Conservation (phyloP, 1,140 invertebrate species). For the Aculops lycopersici region DNA sequence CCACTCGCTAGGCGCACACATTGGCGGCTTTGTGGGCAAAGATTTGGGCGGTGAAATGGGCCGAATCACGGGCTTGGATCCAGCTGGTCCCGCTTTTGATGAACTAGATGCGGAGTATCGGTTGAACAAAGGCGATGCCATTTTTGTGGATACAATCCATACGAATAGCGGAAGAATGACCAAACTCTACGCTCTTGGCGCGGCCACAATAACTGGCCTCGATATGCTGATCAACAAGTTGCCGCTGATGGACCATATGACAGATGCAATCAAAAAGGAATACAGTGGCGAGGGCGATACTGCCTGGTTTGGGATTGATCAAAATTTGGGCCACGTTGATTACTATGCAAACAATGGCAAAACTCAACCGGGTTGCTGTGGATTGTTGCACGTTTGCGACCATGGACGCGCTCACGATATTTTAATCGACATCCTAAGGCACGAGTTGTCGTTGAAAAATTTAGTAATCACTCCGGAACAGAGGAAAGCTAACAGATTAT, state of each 20-base stretch:
- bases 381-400: too few species aligned
- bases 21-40: slow-evolving; percentile 9
- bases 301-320: slow-evolving; percentile 1
- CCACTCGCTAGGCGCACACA: slow-evolving; percentile 9
- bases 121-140: slow-evolving; percentile 28
- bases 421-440: too few species aligned
- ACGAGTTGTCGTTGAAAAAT: too few species aligned
- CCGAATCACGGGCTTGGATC: slow-evolving; percentile 26
- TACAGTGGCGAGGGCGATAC: not conserved
- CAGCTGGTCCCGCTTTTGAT: slow-evolving; percentile 32
- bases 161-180: slow-evolving; percentile 23
- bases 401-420: too few species aligned
- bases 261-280: too few species aligned
- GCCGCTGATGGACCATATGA: too few species aligned
- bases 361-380: slow-evolving; percentile 35
- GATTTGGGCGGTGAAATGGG: slow-evolving; percentile 10
- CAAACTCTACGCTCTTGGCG: too few species aligned
- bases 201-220: too few species aligned
- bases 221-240: too few species aligned
- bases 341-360: slow-evolving; percentile 37
- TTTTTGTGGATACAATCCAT: slow-evolving; percentile 41
- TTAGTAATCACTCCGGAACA: too few species aligned
- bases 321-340: slow-evolving; percentile 24
- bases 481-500: too few species aligned
- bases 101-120: slow-evolving; percentile 21